phyloP scores from a whole-genome alignment of 2,888 invertebrate genomes.

The Merodon equestris region DNA sequence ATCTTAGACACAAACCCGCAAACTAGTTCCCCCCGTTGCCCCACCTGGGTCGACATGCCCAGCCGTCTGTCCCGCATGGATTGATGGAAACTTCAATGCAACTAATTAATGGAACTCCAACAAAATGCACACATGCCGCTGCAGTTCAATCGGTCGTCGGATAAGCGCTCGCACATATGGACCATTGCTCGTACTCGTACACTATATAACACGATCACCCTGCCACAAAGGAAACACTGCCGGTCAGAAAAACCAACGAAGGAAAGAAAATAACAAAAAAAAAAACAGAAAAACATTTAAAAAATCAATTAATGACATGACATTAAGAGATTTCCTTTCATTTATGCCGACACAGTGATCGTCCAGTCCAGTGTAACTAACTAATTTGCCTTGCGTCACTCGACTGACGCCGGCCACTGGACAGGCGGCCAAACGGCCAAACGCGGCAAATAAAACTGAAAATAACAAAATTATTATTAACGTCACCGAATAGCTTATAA shows the following conservation, averaged over 20 bases:
- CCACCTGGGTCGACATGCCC: too few species aligned
- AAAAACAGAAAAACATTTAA: constrained; percentile 51
- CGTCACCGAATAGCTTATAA: constrained; percentile 47
- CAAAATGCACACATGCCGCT: constrained; percentile 35
- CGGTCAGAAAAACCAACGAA: constrained; percentile 17
- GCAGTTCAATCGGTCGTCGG: too few species aligned
- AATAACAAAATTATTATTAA: constrained; percentile 42
- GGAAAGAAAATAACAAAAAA: constrained; percentile 13
- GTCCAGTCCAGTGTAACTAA: constrained; percentile 59
- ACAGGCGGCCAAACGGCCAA: constrained; percentile 18
- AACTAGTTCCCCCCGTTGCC: too few species aligned
- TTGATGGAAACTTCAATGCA: too few species aligned
- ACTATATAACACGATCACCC: too few species aligned
- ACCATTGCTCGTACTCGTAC: too few species aligned
- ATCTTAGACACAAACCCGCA: too few species aligned
- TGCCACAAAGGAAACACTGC: neutral
- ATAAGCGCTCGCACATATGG: too few species aligned
- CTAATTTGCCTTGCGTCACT: constrained; percentile 67
- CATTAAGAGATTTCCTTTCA: constrained; percentile 75
- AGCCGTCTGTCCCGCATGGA: too few species aligned
- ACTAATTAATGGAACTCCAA: constrained; percentile 32
- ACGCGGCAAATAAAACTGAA: constrained; percentile 51
- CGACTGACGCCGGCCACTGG: constrained; percentile 42
- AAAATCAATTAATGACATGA: constrained; percentile 76
- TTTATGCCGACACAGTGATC: constrained; percentile 69